Conservation (phyloP, 2,797 vertebrate species). For the Valencia hispanica region DNA sequence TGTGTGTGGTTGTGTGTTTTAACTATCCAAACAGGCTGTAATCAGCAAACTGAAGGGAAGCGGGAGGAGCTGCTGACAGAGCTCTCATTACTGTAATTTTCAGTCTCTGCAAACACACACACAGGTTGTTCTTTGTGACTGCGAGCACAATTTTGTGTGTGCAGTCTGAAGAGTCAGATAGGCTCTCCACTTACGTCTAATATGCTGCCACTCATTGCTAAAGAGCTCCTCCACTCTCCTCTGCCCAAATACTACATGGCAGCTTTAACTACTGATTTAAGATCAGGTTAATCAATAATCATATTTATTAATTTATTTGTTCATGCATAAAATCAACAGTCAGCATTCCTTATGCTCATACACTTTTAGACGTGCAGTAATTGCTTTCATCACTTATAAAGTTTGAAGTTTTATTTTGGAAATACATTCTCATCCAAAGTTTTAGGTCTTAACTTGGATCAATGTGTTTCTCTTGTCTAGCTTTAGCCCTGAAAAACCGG, state of each 20-base stretch:
- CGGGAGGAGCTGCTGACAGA: constrained; percentile 74
- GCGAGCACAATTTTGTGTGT: constrained; percentile 23
- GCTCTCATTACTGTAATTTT: constrained; percentile 81
- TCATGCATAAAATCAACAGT: neutral
- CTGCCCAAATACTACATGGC: constrained; percentile 36
- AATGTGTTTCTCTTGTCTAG: neutral
- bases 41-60: constrained; percentile 73
- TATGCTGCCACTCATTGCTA: constrained; percentile 61
- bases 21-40: constrained; percentile 70
- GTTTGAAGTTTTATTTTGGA: neutral
- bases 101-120: constrained; percentile 41
- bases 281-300: neutral
- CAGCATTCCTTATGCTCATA: neutral
- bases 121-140: constrained; percentile 29
- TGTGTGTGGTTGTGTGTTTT: constrained; percentile 25
- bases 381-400: neutral
- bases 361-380: neutral
- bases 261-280: neutral
- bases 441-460: neutral
- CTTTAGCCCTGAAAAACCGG: neutral
- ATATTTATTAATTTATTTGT: neutral
- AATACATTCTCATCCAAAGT: neutral
- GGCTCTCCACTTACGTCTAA: constrained; percentile 55
- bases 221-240: constrained; percentile 54
- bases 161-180: constrained; percentile 49